Base-by-base conservation (phyloP, 2,888 invertebrate species). In the Lomographa bimaculata region DNA sequence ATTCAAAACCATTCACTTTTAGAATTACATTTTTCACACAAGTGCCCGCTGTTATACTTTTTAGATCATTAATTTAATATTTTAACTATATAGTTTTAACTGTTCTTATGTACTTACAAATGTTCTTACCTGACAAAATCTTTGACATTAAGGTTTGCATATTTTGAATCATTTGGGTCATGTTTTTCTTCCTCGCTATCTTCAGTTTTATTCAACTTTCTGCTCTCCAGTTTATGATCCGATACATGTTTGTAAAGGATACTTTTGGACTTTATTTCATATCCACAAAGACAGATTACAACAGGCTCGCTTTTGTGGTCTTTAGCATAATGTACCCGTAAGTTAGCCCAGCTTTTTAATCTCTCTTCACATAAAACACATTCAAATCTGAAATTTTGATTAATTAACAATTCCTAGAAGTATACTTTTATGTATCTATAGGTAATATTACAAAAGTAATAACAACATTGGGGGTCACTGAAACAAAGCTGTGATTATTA, bases 81-180 rank as follows among this genome's bases (percentile, higher is more conserved):
- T n/a, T n/a, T n/a, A n/a, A n/a, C n/a, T n/a, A n/a, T n/a, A n/a
- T n/a, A n/a, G n/a, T n/a, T n/a, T n/a, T n/a, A n/a, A n/a, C n/a
- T n/a, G n/a, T n/a, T n/a, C n/a, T n/a, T n/a, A n/a, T n/a, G n/a
- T n/a, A n/a, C n/a, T n/a, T n/a, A n/a, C n/a, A n/a, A n/a, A n/a
- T n/a, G n/a, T n/a, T n/a, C 79, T 56, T 69, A 86, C 86, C 73
- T 79, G 29, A 86, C 73, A 65, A 79, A 83, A 61, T 84, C 79
- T 53, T 71, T 76, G 12, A 83, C 73, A 61, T 82, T 80, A 14
- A 80, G 61, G 40, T 58, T 75, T 20, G 69, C 56, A 67, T 78
- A 78, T 40, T 73, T 71, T 3, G 53, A 47, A 26, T 75, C 68
- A 18, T 66, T 65, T 36, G 61, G 64, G 36, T 65, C 75, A 21